These are phyloP conservation scores for Diplolepis rosae DNA, from an alignment of 2,888 invertebrate species.

Conservation along the genomic window DNA sequence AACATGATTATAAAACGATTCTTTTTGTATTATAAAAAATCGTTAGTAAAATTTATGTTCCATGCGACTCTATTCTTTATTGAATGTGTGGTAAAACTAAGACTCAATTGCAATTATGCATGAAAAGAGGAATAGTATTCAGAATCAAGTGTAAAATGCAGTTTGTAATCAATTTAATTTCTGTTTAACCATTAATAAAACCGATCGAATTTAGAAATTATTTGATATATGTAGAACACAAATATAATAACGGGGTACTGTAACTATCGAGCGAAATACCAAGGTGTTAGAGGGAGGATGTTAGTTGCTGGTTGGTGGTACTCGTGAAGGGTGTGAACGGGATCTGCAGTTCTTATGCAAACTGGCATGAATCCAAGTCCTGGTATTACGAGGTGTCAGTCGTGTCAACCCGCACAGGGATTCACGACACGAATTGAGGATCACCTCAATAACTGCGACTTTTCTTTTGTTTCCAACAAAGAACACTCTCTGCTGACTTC, in stretches of 20 bases:
- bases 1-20: no score
- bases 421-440: conserved; percentile 54
- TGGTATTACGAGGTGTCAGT: conserved; percentile 69
- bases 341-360: conserved; percentile 70
- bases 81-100: no score
- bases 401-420: conserved; percentile 58
- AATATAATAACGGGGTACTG: not conserved
- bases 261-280: conserved; percentile 13
- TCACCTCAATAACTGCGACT: conserved; percentile 34
- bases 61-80: no score
- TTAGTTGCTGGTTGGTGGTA: conserved; percentile 22
- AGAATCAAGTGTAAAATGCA: no score
- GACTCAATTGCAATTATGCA: no score
- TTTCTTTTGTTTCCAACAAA: conserved; percentile 34
- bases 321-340: conserved; percentile 52
- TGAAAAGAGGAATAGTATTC: no score
- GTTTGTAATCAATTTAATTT: no score
- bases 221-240: not conserved
- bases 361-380: conserved; percentile 68
- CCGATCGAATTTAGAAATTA: no score
- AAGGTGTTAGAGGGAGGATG: conserved; percentile 8
- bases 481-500: conserved; percentile 26
- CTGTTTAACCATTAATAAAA: no score
- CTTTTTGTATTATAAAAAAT: no score
- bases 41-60: no score